Evolutionary conservation across 2,888 invertebrate species (phyloP).

Genomic region (Temnothorax ravouxi): DNA sequence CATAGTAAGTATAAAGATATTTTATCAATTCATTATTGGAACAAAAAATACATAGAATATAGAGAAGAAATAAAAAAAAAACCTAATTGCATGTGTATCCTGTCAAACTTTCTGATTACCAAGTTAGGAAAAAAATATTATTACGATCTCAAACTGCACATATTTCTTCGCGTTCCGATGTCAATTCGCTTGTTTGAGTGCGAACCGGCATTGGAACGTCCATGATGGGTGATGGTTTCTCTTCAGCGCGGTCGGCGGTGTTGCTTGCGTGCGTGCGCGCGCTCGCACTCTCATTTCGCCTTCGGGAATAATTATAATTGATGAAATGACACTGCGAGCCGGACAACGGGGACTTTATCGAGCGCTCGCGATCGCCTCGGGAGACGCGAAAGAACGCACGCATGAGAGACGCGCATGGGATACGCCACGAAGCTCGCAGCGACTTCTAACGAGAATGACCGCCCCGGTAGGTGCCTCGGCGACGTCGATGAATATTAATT

Average conservation of each 20-base stretch:
- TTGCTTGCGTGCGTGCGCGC: slow-evolving; percentile 15
- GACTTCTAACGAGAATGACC: slow-evolving; percentile 68
- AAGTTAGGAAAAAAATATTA: neutral
- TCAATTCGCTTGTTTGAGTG: slow-evolving; percentile 59
- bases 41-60: neutral
- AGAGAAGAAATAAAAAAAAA: neutral
- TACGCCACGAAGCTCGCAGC: slow-evolving; percentile 38
- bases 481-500: slow-evolving; percentile 77
- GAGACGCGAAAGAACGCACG: neutral
- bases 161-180: neutral
- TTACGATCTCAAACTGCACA: neutral
- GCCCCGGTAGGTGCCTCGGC: slow-evolving; percentile 64
- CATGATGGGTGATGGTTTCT: slow-evolving; percentile 66
- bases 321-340: slow-evolving; percentile 76
- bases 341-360: slow-evolving; percentile 66
- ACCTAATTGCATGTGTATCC: neutral
- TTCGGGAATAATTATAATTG: slow-evolving; percentile 75
- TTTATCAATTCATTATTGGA: neutral
- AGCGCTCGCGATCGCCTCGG: slow-evolving; percentile 61
- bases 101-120: neutral
- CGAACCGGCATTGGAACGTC: slow-evolving; percentile 65
- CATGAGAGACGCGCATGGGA: slow-evolving; percentile 34
- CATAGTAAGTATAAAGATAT: neutral
- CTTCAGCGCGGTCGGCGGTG: slow-evolving; percentile 6
- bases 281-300: slow-evolving; percentile 63